Evolutionary conservation across 1,140 invertebrate genomes (phyloP).

Genomic region (Acromyrmex echinatior): DNA sequence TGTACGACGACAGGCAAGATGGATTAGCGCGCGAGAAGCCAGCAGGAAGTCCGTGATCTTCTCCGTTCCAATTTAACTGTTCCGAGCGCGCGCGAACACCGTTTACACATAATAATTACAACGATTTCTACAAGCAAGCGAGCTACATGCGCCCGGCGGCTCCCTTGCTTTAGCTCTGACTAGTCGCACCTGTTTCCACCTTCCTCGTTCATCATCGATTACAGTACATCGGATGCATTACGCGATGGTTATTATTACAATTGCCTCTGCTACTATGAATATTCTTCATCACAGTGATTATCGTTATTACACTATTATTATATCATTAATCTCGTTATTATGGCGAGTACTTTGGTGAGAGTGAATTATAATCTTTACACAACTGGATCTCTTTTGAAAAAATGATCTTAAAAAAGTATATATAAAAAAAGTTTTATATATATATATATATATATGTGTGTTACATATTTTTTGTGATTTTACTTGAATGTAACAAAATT

Average conservation of each 20-base stretch:
- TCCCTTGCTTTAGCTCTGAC: conserved; percentile 23
- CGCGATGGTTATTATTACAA: conserved; percentile 45
- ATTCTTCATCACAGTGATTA: conserved; percentile 38
- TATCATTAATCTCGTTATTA: conserved; percentile 39
- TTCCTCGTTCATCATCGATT: conserved; percentile 58
- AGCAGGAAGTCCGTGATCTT: conserved; percentile 77
- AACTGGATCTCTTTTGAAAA: neutral
- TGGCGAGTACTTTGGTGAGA: neutral
- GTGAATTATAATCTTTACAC: neutral
- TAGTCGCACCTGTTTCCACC: conserved; percentile 56
- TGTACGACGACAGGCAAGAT: conserved; percentile 60
- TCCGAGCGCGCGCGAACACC: conserved; percentile 65
- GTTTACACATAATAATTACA: conserved; percentile 80
- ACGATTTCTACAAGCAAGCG: conserved; percentile 69
- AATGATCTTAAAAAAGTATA: neutral
- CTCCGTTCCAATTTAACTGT: conserved; percentile 78
- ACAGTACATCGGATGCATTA: conserved; percentile 53
- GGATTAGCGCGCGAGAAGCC: conserved; percentile 65
- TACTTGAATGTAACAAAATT: neutral
- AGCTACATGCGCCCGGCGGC: neutral
- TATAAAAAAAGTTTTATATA: neutral
- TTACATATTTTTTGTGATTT: neutral
- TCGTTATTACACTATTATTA: conserved; percentile 25
- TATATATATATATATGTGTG: too few relatives aligned
- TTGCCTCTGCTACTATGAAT: conserved; percentile 41